Percentiles rank a stretch among this genome's conserved stretches.
phyloP scores from a whole-genome alignment of 2,797 vertebrate genomes.

The Leptatherina wallacei region DNA sequence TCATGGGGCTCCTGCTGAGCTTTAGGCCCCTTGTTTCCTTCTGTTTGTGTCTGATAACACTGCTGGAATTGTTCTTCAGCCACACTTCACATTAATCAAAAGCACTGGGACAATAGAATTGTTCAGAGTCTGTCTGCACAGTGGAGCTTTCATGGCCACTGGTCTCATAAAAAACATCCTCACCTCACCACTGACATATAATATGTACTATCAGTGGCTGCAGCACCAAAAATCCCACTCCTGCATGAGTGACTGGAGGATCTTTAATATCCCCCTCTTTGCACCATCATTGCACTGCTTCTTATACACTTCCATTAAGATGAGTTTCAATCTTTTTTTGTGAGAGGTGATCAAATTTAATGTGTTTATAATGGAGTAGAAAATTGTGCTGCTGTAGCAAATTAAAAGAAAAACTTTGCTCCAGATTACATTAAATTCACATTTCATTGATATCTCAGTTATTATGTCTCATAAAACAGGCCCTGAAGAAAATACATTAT shows the following conservation, averaged over 20 bases:
- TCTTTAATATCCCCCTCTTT: constrained; percentile 46
- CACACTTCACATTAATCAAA: constrained; percentile 73
- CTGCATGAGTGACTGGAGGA: constrained; percentile 32
- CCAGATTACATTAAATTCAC: constrained; percentile 62
- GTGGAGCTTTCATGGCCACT: constrained; percentile 54
- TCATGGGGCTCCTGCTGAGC: constrained; percentile 56
- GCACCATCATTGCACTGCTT: constrained; percentile 3
- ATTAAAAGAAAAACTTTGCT: constrained; percentile 33
- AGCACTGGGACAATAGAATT: constrained; percentile 60
- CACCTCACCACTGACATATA: constrained; percentile 27
- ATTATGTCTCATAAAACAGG: constrained; percentile 39
- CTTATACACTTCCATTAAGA: constrained; percentile 8
- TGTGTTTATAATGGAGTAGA: constrained; percentile 23
- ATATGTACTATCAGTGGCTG: constrained; percentile 23
- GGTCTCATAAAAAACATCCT: constrained; percentile 57
- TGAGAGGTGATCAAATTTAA: constrained; percentile 27
- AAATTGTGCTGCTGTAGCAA: constrained; percentile 18
- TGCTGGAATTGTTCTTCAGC: constrained; percentile 71
- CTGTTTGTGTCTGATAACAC: constrained; percentile 80
- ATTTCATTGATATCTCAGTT: constrained; percentile 58
- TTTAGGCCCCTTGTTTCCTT: constrained; percentile 52
- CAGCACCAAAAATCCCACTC: constrained; percentile 29
- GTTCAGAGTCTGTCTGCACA: constrained; percentile 51
- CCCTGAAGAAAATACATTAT: constrained; percentile 52
- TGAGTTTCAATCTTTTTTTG: constrained; percentile 14